phyloP scores from a whole-genome alignment of 2,888 invertebrate species.

The Dicranocentrus wangi region DNA sequence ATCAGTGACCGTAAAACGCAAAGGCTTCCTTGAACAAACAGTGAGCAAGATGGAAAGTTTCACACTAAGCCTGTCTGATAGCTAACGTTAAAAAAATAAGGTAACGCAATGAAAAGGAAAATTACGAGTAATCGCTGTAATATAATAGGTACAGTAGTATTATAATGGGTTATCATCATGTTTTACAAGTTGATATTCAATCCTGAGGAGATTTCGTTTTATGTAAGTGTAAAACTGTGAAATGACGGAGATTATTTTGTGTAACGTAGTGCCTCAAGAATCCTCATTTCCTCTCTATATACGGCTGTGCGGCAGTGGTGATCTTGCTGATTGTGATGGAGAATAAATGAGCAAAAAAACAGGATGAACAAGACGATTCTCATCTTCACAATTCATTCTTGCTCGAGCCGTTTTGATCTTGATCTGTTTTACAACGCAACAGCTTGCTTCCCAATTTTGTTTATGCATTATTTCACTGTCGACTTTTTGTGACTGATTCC shows the following conservation, averaged over 20 bases:
- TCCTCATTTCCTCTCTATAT: neutral
- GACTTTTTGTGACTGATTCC: slow-evolving; percentile 30
- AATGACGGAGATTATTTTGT: too few relatives aligned
- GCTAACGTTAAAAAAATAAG: too few relatives aligned
- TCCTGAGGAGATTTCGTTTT: too few relatives aligned
- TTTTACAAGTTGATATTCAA: too few relatives aligned
- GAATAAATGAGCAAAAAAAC: slow-evolving; percentile 48
- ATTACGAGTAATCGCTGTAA: neutral
- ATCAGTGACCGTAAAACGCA: neutral
- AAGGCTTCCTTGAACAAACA: too few relatives aligned
- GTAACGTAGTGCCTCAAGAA: too few relatives aligned
- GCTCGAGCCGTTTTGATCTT: slow-evolving; percentile 43
- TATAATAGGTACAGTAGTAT: too few relatives aligned
- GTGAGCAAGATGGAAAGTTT: too few relatives aligned
- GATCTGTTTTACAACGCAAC: slow-evolving; percentile 40
- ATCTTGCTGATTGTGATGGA: neutral
- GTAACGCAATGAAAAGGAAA: slow-evolving; percentile 3
- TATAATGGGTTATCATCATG: too few relatives aligned
- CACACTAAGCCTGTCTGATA: too few relatives aligned
- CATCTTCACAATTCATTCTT: slow-evolving; percentile 30
- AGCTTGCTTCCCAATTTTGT: slow-evolving; percentile 42
- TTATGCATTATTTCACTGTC: slow-evolving; percentile 32
- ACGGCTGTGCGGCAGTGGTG: neutral
- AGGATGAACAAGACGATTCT: neutral
- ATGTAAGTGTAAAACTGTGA: too few relatives aligned